Evolutionary conservation across 2,113 vertebrate genomes (phyloP), one percentile per base, ranked within the genome.

Genomic region (Globicephala melas): DNA sequence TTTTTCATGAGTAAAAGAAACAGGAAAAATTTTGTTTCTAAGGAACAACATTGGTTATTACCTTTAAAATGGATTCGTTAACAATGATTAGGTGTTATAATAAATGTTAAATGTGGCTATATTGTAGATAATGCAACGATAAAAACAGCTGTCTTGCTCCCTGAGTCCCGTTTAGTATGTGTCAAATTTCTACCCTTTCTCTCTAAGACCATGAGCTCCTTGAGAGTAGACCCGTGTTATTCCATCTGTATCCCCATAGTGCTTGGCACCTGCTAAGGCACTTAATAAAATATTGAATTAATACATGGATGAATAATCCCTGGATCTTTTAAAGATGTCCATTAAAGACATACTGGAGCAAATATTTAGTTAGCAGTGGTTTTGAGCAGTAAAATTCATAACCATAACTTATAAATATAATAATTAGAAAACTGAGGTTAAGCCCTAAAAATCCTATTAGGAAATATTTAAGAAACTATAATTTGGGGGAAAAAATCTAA

Each of bases 361-460:
- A 95, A 96, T 94, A 77, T 91, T 95, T 94, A 85, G 73, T 81
- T 91, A 91, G 14, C 33, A 89, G 85, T 93, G 86, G 58, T 95
- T 77, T 97, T 60, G 86, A 89, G 89, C 23, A 91, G 63, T 68
- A 92, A 96, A 90, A 91, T 83, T 94, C 36, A 88, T 89, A 82
- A 36, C 47, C 68, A 67, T 50, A 86, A 77, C 91, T 97, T 85
- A 88, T 33, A 89, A 91, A 82, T 74, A 82, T 70, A 77, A 95
- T 97, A 91, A 94, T 95, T 96, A 96, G 81, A 95, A 97, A 95
- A 76, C 50, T 80, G 94, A 84, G 38, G 80, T 92, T 85, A 95
- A 76, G 13, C 82, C 91, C 94, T 97, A 58, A 92, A 96, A 88
- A 36, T 85, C 41, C 79, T 84, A 55, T 50, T 95, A 93, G 76